These are phyloP conservation scores for Drosophila crucigera DNA, from an alignment of 2,888 invertebrate species.

Conservation along the genomic window DNA sequence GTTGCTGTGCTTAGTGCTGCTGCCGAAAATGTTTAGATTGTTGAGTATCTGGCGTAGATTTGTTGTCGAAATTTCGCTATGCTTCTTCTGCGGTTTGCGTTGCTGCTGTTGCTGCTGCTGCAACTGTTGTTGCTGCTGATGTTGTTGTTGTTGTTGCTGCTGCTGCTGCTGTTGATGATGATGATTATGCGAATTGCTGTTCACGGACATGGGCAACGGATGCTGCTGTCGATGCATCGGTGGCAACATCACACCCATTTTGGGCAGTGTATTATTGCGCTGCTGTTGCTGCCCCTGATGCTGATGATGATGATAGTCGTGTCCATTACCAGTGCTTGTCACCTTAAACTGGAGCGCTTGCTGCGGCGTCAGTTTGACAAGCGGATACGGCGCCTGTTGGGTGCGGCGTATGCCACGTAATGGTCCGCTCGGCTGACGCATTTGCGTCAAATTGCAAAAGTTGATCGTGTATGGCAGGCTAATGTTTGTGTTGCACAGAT, in stretches of 20 bases:
- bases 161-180: constrained; percentile 64
- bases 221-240: constrained; percentile 71
- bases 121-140: constrained; percentile 49
- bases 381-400: constrained; percentile 93
- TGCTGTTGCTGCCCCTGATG: constrained; percentile 57
- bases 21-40: constrained; percentile 91
- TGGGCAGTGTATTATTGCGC: constrained; percentile 79
- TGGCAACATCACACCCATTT: constrained; percentile 72
- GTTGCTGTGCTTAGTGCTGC: constrained; percentile 77
- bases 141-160: constrained; percentile 42
- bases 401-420: constrained; percentile 90
- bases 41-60: constrained; percentile 92
- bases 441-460: constrained; percentile 91
- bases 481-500: constrained; percentile 89
- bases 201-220: constrained; percentile 58
- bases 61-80: constrained; percentile 85
- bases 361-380: constrained; percentile 88
- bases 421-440: constrained; percentile 90
- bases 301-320: constrained; percentile 75
- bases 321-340: constrained; percentile 60
- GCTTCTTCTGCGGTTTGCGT: constrained; percentile 79
- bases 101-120: constrained; percentile 47
- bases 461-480: constrained; percentile 91
- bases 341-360: constrained; percentile 82
- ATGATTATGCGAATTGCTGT: constrained; percentile 38